Evolutionary conservation across 2,797 vertebrate species (phyloP), one percentile per base, ranked within the genome.

Genomic region (Ataeniobius toweri): DNA sequence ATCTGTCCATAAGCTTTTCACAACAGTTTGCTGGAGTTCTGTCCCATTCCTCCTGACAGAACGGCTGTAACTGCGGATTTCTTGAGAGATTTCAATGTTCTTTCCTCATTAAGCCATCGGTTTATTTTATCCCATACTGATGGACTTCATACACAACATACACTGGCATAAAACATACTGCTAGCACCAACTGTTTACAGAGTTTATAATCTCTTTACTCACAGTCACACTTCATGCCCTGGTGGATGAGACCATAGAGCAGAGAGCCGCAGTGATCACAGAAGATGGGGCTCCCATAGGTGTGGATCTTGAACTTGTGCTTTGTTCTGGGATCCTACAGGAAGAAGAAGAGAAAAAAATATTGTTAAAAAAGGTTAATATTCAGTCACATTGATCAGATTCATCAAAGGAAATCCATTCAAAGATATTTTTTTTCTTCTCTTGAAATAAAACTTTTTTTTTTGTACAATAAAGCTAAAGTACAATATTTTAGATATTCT

Each of bases 231-330:
- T 95, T 94, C 93, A 95, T 94, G 81, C 94, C 94, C 89, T 95
- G 94, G 87, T 94, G 94, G 75, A 94, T 93, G 81, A 95, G 91
- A 53, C 94, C 94, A 5, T 99, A 99, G 2, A 99, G 96, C 93
- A 99, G 94, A 0, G 98, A 99, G 56, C 98, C 98, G 39, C 98
- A 99, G 77, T 99, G 98, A 85, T 99, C 98, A 44, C 98, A 99
- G 88, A 99, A 99, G 0, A 97, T 99, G 3, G 98, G 98, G 88
- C 98, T 98, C 46, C 97, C 97, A 39, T 98, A 99, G 0, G 97
- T 98, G 94, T 99, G 97, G 95, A 97, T 98, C 95, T 98, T 99
- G 86, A 99, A 99, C 85, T 99, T 99, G 91, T 99, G 98, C 94
- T 99, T 99, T 91, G 98, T 98, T 90, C 98, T 95, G 76, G 98